phyloP scores from a whole-genome alignment of 2,888 invertebrate genomes.

The Empis livida region DNA sequence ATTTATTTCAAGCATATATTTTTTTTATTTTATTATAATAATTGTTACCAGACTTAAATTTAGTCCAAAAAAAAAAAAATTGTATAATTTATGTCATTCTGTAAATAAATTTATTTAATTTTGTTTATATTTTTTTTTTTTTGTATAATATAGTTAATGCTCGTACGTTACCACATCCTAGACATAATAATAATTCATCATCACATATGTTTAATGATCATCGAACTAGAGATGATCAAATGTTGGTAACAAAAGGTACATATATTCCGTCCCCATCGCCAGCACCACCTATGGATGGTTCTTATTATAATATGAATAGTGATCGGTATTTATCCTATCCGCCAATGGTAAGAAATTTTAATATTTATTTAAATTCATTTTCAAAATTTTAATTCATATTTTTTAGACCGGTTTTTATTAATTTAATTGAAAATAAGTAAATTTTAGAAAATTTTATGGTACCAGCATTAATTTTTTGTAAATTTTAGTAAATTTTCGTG shows the following conservation, averaged over 20 bases:
- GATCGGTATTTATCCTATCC: conserved; percentile 71
- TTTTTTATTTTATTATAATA: no score
- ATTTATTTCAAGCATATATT: no score
- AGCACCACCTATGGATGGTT: conserved; percentile 63
- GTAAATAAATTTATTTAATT: not conserved
- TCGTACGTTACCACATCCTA: conserved; percentile 34
- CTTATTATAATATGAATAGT: conserved; percentile 67
- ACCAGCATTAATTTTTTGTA: no score
- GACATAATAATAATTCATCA: conserved; percentile 29
- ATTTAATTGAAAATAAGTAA: no score
- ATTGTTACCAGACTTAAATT: no score
- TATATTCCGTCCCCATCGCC: conserved; percentile 47
- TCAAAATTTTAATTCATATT: no score
- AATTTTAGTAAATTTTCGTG: no score
- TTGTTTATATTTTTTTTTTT: not conserved
- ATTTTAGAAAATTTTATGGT: no score
- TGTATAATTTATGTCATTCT: no score
- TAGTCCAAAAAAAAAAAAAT: no score
- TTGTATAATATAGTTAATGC: conserved; percentile 27
- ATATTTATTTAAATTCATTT: not conserved
- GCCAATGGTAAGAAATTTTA: conserved; percentile 38
- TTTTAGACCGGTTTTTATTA: no score
- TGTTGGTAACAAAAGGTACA: conserved; percentile 33
- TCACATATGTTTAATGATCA: conserved; percentile 21
- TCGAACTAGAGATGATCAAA: conserved; percentile 35